A percentile compares a stretch with the other conserved stretches of the same genome.
Evolutionary conservation across 2,797 vertebrate genomes (phyloP).

Genomic region (Pterois miles): DNA sequence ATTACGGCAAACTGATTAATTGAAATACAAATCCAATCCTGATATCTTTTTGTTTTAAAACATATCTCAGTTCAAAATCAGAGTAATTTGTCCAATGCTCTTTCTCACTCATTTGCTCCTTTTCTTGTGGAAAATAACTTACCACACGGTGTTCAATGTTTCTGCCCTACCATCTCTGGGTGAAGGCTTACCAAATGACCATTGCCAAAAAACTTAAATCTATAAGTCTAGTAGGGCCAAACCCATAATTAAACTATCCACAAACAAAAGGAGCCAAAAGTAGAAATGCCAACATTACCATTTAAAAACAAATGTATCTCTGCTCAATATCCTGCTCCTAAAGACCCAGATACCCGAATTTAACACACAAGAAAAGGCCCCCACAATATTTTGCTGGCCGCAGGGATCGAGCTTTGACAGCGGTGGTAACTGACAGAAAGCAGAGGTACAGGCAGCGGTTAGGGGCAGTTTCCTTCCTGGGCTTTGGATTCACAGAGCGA

Average conservation of each 20-base stretch:
- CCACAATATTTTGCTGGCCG: slow-evolving; percentile 9
- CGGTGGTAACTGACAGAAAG: slow-evolving; percentile 63
- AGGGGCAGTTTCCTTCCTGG: slow-evolving; percentile 69
- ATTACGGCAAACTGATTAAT: slow-evolving; percentile 50
- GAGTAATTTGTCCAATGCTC: not conserved
- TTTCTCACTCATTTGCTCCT: not conserved
- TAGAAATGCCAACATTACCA: not conserved
- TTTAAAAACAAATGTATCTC: slow-evolving; percentile 31
- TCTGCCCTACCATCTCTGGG: not conserved
- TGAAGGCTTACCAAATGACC: not conserved
- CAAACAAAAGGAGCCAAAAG: not conserved
- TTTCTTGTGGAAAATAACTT: not conserved
- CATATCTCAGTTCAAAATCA: not conserved
- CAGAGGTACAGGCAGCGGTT: slow-evolving; percentile 62
- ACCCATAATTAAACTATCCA: slow-evolving; percentile 12
- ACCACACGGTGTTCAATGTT: not conserved
- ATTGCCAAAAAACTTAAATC: slow-evolving; percentile 5
- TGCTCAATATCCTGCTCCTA: slow-evolving; percentile 22
- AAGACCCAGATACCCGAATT: slow-evolving; percentile 25
- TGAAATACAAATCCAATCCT: not conserved
- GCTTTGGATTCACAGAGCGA: slow-evolving; percentile 49
- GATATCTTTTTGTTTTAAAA: not conserved
- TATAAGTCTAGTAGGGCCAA: not conserved
- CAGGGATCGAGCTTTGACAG: slow-evolving; percentile 45
- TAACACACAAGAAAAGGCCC: slow-evolving; percentile 29